These are phyloP conservation scores for Hirundichthys speculiger DNA, from an alignment of 2,113 vertebrate genomes.

Conservation along the genomic window DNA sequence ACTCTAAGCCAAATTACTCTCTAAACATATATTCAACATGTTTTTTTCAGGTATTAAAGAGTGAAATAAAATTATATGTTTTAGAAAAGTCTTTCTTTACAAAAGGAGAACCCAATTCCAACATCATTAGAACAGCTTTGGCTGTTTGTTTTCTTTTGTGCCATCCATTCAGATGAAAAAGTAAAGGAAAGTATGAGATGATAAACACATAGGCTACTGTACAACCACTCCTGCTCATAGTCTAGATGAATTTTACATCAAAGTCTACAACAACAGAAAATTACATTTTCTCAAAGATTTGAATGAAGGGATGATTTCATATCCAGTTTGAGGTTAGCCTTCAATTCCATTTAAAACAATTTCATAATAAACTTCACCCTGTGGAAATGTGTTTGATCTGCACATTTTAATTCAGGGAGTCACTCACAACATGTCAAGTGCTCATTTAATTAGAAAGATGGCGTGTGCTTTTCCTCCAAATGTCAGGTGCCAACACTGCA, in stretches of 20 bases:
- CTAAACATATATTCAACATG: too few species aligned
- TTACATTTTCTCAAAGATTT: slow-evolving; percentile 11
- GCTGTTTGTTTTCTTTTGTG: too few species aligned
- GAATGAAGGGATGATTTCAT: slow-evolving; percentile 10
- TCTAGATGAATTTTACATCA: slow-evolving; percentile 3
- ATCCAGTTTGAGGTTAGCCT: slow-evolving; percentile 1
- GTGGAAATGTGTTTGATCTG: slow-evolving; percentile 22
- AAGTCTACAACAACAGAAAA: background rate
- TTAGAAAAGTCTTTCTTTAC: too few species aligned
- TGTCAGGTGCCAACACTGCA: slow-evolving; percentile 18
- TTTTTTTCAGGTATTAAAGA: too few species aligned
- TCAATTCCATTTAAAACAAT: slow-evolving; percentile 33
- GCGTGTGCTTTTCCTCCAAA: slow-evolving; percentile 3
- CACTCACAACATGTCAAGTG: slow-evolving; percentile 37
- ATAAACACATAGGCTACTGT: background rate
- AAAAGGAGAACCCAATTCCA: too few species aligned
- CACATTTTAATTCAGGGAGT: slow-evolving; percentile 19
- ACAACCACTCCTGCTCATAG: background rate
- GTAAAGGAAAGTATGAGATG: background rate
- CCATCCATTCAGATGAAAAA: background rate
- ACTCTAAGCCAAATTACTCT: too few species aligned
- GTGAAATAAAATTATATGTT: too few species aligned
- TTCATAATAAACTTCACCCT: slow-evolving; percentile 22
- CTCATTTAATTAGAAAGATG: slow-evolving; percentile 38
- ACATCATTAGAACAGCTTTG: too few species aligned